Percentiles rank a stretch among this genome's conserved stretches.
phyloP scores from a whole-genome alignment of 1,140 invertebrate species.

The Trichonephila clavipes region DNA sequence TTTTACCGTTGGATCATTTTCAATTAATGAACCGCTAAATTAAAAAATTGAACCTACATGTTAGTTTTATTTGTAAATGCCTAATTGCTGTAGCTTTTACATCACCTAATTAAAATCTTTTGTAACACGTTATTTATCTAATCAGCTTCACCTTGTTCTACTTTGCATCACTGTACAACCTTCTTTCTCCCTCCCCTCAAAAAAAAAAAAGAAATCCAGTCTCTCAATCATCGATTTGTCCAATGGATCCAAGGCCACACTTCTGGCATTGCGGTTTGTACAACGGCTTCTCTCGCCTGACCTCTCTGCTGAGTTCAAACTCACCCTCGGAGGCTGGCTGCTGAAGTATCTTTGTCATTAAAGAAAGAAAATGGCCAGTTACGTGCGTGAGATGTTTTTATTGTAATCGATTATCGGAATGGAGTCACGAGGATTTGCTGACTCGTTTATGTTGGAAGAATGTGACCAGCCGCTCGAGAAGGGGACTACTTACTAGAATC shows the following conservation, averaged over 20 bases:
- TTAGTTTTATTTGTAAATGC: too few relatives aligned
- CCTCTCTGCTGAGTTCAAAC: neutral
- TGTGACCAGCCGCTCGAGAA: neutral
- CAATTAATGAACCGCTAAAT: too few relatives aligned
- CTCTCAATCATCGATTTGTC: neutral
- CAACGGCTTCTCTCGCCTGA: neutral
- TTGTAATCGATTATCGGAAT: constrained; percentile 35
- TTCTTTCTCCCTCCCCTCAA: too few relatives aligned
- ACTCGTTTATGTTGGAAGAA: neutral
- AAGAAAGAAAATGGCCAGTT: constrained; percentile 2
- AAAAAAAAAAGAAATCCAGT: neutral
- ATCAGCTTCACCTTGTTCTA: too few relatives aligned
- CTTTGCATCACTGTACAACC: neutral
- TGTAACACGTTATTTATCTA: too few relatives aligned
- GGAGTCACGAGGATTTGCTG: constrained; percentile 5
- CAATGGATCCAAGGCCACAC: neutral
- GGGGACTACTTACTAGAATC: neutral
- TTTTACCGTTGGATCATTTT: too few relatives aligned
- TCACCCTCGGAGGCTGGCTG: neutral
- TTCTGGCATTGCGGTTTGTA: neutral
- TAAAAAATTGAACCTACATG: too few relatives aligned
- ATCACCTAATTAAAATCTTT: too few relatives aligned
- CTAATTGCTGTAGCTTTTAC: too few relatives aligned
- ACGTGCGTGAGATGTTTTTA: constrained; percentile 32
- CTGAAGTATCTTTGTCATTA: neutral